Evolutionary conservation across 2,113 vertebrate genomes (phyloP).

Genomic region (Bos indicus): DNA sequence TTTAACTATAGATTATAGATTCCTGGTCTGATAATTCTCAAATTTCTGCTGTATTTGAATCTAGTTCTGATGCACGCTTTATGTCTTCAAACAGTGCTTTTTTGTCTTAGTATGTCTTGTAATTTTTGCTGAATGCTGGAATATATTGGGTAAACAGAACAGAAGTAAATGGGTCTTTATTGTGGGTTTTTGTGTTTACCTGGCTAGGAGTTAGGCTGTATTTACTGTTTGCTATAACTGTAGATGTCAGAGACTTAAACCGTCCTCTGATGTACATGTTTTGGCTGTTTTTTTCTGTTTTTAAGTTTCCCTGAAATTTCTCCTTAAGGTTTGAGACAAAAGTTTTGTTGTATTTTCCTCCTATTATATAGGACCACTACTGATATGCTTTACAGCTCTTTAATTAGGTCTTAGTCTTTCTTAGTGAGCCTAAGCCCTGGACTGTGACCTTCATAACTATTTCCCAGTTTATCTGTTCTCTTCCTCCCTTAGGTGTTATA

Average conservation of each 20-base stretch:
- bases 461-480: neutral
- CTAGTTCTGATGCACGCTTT: neutral
- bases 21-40: neutral
- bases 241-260: neutral
- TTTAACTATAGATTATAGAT: neutral
- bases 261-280: neutral
- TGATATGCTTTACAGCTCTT: too few species aligned
- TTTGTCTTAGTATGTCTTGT: neutral
- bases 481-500: neutral
- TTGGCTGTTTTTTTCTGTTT: neutral
- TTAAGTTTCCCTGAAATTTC: neutral
- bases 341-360: neutral
- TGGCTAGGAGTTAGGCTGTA: neutral
- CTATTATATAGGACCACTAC: neutral
- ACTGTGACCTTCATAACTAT: neutral
- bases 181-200: neutral
- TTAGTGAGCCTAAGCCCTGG: neutral
- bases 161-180: neutral
- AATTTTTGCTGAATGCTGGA: neutral
- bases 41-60: neutral
- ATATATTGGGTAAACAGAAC: too few species aligned
- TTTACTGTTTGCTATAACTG: neutral
- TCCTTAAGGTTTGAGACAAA: neutral
- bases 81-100: neutral
- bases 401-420: neutral